Conservation (phyloP, 2,113 vertebrate genomes). For the Carettochelys insculpta region DNA sequence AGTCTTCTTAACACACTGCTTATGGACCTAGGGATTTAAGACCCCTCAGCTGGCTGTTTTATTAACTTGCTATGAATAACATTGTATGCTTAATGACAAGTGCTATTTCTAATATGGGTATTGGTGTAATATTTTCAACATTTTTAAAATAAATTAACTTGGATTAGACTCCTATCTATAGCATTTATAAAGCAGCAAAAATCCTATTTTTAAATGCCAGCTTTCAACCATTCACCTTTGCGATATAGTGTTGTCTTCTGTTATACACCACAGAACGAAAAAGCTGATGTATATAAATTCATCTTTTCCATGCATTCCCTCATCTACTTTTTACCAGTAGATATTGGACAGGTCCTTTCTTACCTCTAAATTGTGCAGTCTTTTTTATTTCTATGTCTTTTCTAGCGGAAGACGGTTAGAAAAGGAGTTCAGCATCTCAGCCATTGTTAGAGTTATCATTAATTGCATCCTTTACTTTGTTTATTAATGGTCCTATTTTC, state of each 20-base stretch:
- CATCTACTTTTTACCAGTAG: not conserved
- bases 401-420: not conserved
- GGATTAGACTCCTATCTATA: not conserved
- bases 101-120: not conserved
- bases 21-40: too few relatives aligned
- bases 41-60: not conserved
- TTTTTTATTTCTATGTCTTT: not conserved
- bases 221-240: accelerated
- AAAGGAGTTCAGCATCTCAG: not conserved
- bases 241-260: not conserved
- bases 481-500: not conserved
- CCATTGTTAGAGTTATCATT: accelerated
- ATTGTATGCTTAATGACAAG: not conserved
- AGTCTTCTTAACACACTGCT: not conserved
- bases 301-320: not conserved
- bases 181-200: not conserved
- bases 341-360: not conserved
- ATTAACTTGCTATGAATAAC: not conserved
- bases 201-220: not conserved
- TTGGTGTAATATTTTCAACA: not conserved
- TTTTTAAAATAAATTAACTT: not conserved
- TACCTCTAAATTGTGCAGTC: not conserved
- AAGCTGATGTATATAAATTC: accelerated
- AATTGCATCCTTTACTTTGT: not conserved
- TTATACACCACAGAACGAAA: not conserved